Conservation (phyloP, 2,888 invertebrate genomes). For the Cerastis rubricosa region DNA sequence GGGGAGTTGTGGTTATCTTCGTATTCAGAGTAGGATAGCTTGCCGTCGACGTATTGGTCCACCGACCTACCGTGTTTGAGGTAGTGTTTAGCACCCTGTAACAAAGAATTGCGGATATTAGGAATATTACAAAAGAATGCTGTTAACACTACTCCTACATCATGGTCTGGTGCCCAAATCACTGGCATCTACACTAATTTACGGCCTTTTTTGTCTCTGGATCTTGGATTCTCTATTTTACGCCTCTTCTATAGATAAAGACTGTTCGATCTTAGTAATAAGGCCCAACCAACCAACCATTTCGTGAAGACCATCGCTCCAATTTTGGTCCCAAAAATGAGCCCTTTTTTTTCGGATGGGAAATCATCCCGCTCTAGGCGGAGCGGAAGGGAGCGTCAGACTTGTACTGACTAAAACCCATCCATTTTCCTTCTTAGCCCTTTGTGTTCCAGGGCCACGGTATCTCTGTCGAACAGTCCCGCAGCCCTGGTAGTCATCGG, state of each 20-base stretch:
- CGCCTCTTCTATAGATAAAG: background rate
- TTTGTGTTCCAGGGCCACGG: too few species aligned
- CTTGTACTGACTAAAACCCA: too few species aligned
- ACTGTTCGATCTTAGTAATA: background rate
- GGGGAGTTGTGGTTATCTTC: conserved; percentile 87
- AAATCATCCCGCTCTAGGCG: too few species aligned
- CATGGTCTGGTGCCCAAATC: background rate
- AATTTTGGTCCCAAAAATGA: too few species aligned
- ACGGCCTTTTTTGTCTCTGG: background rate
- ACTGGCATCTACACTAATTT: background rate
- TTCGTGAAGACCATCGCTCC: background rate
- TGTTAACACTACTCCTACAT: too few species aligned
- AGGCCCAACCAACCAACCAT: background rate
- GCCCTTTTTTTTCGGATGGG: too few species aligned
- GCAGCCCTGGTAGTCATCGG: too few species aligned
- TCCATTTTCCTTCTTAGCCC: too few species aligned
- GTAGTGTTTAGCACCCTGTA: conserved; percentile 90
- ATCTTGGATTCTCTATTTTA: background rate
- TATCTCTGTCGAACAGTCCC: too few species aligned
- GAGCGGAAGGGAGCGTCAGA: too few species aligned
- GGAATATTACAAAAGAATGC: background rate
- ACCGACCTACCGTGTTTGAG: conserved; percentile 94
- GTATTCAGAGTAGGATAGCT: conserved; percentile 90
- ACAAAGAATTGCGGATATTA: conserved; percentile 72
- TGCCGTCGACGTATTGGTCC: conserved; percentile 95